Conservation (phyloP, 2,888 invertebrate genomes). For the Dryococelus australis region DNA sequence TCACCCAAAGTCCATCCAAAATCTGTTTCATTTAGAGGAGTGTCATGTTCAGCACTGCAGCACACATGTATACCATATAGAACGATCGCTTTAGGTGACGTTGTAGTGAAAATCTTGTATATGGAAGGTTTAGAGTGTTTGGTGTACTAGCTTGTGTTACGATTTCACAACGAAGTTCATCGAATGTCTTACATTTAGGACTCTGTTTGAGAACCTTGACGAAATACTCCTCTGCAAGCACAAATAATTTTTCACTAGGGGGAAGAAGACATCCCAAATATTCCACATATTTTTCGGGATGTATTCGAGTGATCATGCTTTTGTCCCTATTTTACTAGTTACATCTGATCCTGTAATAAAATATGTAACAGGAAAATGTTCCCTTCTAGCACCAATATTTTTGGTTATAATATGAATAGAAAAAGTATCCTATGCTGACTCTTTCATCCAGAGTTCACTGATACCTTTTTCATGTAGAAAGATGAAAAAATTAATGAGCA, state of each 20-base stretch:
- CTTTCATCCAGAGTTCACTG: neutral
- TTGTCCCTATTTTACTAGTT: conserved; percentile 18
- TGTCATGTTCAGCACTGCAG: neutral
- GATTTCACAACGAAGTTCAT: neutral
- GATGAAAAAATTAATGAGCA: neutral
- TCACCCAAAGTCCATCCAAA: neutral
- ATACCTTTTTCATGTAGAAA: conserved; percentile 11
- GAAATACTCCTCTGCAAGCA: neutral
- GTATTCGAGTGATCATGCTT: neutral
- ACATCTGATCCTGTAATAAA: neutral
- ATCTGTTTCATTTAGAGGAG: neutral
- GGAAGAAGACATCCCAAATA: neutral
- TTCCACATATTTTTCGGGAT: neutral
- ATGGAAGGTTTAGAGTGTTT: neutral
- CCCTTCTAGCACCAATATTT: neutral
- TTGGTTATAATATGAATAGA: neutral
- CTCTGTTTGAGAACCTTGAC: too few relatives aligned
- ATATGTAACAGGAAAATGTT: neutral
- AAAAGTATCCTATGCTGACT: neutral
- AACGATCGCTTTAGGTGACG: neutral
- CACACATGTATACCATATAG: neutral
- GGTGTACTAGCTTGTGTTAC: neutral
- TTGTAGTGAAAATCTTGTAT: neutral
- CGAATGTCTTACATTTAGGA: neutral
- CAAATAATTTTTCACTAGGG: neutral